These are phyloP conservation scores for Tenualosa thibaudeaui DNA, from an alignment of 2,797 vertebrate genomes.

Conservation along the genomic window DNA sequence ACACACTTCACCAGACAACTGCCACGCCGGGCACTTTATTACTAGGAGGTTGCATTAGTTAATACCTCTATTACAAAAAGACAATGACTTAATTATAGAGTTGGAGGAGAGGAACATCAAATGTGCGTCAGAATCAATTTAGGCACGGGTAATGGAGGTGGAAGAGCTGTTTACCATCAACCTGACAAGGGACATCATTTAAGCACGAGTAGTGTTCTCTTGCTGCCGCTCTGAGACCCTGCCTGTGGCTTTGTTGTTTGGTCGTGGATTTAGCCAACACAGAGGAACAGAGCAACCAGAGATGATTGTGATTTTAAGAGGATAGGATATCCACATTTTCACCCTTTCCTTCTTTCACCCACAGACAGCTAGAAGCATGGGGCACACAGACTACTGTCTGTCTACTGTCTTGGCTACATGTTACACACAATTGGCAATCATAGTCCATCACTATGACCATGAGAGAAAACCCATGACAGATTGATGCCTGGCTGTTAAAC, in stretches of 20 bases:
- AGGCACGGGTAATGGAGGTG: slow-evolving; percentile 40
- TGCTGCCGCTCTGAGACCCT: background rate
- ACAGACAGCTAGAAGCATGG: background rate
- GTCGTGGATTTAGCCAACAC: background rate
- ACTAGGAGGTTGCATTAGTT: slow-evolving; percentile 46
- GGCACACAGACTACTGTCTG: too few species aligned
- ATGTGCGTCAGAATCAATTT: slow-evolving; percentile 48
- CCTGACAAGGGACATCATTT: slow-evolving; percentile 31
- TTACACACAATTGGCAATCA: background rate
- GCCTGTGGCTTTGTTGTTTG: background rate
- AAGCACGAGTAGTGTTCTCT: background rate
- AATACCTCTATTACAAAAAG: slow-evolving; percentile 56
- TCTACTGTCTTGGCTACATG: too few species aligned
- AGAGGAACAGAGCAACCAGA: background rate
- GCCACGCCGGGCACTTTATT: slow-evolving; percentile 44
- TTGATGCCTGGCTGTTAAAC: background rate
- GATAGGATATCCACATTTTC: background rate
- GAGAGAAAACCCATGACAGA: background rate
- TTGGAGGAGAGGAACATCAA: slow-evolving; percentile 45
- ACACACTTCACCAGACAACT: slow-evolving; percentile 46
- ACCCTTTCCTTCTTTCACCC: background rate
- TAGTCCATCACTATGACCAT: background rate
- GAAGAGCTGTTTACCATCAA: slow-evolving; percentile 43
- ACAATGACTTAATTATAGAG: slow-evolving; percentile 57
- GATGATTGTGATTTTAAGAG: background rate